Conservation (phyloP, 2,113 vertebrate genomes). For the Vidua macroura region DNA sequence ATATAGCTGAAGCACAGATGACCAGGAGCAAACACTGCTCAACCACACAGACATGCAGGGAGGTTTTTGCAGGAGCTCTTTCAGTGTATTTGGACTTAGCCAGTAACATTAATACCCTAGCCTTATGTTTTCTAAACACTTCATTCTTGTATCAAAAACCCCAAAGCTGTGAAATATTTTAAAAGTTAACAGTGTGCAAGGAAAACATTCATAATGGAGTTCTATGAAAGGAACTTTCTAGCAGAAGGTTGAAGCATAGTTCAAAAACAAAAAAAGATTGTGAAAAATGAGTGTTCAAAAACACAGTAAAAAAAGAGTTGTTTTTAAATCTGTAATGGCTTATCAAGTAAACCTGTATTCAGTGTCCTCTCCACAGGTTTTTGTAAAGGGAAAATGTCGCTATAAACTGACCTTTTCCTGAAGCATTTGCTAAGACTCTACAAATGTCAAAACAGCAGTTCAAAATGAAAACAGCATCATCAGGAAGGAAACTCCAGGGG, state of each 20-base stretch:
- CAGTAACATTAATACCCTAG: not conserved
- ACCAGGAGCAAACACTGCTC: not conserved
- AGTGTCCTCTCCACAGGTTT: conserved; percentile 51
- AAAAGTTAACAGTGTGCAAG: not conserved
- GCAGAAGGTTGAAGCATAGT: not conserved
- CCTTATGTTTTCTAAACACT: not conserved
- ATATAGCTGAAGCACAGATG: not conserved
- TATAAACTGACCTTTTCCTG: conserved; percentile 67
- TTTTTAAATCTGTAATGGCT: not conserved
- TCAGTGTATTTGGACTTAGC: not conserved
- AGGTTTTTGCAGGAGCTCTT: not conserved
- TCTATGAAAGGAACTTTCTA: not conserved
- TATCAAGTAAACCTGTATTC: conserved; percentile 28
- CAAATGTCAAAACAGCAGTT: conserved; percentile 66
- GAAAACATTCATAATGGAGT: not conserved
- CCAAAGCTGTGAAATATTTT: not conserved
- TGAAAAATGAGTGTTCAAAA: not conserved
- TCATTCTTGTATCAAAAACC: not conserved
- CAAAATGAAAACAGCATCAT: conserved; percentile 42
- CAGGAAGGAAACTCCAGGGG: conserved; percentile 25
- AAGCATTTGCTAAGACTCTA: conserved; percentile 62
- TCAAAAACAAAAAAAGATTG: not conserved
- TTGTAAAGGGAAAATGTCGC: conserved; percentile 53
- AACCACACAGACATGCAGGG: rapidly evolving
- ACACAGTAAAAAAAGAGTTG: not conserved